phyloP scores from a whole-genome alignment of 2,888 invertebrate species.

The Steromphala cineraria region DNA sequence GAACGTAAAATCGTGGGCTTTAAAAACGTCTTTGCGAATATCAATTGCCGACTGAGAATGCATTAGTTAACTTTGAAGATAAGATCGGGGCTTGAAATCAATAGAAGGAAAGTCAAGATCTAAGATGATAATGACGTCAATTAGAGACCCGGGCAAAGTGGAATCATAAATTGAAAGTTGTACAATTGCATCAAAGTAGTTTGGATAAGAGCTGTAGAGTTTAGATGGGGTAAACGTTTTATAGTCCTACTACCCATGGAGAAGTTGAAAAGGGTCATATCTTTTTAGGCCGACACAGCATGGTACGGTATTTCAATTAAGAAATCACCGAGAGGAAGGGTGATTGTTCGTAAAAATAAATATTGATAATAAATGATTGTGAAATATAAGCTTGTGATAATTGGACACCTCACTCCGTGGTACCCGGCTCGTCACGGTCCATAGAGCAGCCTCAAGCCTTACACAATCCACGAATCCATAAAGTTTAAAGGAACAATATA shows the following conservation, averaged over 20 bases:
- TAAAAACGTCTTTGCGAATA: not conserved
- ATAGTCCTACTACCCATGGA: not conserved
- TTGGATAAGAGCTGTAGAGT: not conserved
- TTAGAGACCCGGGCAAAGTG: not conserved
- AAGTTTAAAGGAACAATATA: not conserved
- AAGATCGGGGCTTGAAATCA: not conserved
- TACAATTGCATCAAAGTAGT: constrained; percentile 7
- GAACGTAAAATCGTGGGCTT: not conserved
- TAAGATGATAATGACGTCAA: constrained; percentile 3
- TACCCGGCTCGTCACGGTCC: not conserved
- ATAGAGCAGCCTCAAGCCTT: not conserved
- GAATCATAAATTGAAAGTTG: constrained; percentile 20
- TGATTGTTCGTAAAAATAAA: not conserved
- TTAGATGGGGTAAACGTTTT: not conserved
- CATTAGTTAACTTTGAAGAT: constrained; percentile 14
- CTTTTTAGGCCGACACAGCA: not conserved
- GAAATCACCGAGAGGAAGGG: not conserved
- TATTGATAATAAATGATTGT: constrained; percentile 11
- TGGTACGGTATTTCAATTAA: constrained; percentile 11
- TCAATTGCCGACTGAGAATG: constrained; percentile 7
- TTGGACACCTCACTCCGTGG: not conserved
- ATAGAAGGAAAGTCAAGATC: not conserved
- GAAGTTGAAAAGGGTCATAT: not conserved
- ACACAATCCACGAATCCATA: not conserved
- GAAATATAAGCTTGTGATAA: not conserved